Evolutionary conservation across 2,888 invertebrate species (phyloP).

Genomic region (Pecten maximus): DNA sequence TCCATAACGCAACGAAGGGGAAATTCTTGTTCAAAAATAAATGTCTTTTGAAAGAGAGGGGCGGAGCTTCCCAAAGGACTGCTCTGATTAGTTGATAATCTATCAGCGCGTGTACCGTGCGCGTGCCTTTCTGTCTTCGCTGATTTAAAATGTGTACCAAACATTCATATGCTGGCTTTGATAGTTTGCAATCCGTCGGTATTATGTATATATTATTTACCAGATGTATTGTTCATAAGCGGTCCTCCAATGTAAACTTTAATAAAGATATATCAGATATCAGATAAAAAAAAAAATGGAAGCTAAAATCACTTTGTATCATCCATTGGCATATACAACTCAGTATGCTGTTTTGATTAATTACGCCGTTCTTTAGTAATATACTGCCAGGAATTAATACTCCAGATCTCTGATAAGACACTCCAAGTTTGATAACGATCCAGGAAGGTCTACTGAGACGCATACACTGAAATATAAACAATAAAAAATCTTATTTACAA

Average conservation of each 20-base stretch:
- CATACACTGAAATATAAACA: not conserved
- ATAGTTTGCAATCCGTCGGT: not conserved
- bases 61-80: constrained; percentile 29
- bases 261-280: not conserved
- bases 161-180: not conserved
- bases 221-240: not conserved
- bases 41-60: not conserved
- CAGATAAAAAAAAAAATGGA: too few relatives aligned
- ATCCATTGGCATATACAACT: not conserved
- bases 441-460: not conserved
- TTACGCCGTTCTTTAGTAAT: not conserved
- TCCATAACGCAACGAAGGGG: not conserved
- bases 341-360: not conserved
- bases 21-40: not conserved
- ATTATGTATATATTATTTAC: not conserved
- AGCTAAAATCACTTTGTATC: not conserved
- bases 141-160: not conserved
- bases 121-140: constrained; percentile 21
- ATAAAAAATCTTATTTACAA: not conserved
- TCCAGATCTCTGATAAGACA: not conserved
- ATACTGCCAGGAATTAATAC: not conserved
- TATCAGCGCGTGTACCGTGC: constrained; percentile 13
- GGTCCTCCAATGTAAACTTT: not conserved
- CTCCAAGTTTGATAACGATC: not conserved
- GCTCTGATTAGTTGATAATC: constrained; percentile 29